Evolutionary conservation across 2,888 invertebrate genomes (phyloP).

Genomic region (Dione vanillae): DNA sequence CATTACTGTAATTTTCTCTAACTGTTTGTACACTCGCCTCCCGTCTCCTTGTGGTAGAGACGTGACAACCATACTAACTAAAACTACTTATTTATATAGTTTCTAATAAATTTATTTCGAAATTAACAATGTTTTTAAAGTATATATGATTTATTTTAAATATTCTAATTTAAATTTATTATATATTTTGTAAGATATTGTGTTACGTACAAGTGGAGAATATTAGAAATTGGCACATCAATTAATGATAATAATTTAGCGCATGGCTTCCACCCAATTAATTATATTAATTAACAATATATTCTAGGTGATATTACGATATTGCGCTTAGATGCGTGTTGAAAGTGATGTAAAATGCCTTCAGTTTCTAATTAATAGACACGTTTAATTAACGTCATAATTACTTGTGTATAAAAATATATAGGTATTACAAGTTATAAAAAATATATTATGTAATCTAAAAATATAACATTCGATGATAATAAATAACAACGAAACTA

Average conservation of each 20-base stretch:
- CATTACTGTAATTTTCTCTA: constrained; percentile 26
- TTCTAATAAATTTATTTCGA: neutral
- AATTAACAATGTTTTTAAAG: neutral
- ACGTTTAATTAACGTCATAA: neutral
- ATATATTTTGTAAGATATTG: neutral
- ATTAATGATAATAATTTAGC: constrained; percentile 25
- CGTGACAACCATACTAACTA: neutral
- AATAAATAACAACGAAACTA: neutral
- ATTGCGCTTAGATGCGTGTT: constrained; percentile 9
- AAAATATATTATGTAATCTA: neutral
- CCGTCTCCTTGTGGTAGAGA: neutral
- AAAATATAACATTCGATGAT: neutral
- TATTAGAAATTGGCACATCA: neutral
- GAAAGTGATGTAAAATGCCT: constrained; percentile 1
- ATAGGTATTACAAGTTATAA: no score
- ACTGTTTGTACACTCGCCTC: constrained; percentile 6
- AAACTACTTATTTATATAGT: neutral
- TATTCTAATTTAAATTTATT: neutral
- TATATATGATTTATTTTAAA: neutral
- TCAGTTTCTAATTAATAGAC: constrained; percentile 9
- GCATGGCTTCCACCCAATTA: constrained; percentile 24
- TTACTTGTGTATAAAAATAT: neutral
- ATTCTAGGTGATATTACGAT: constrained; percentile 20
- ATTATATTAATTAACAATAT: constrained; percentile 23
- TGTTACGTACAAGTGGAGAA: neutral